Conservation (phyloP, 2,797 vertebrate genomes). For the Mus minutoides region DNA sequence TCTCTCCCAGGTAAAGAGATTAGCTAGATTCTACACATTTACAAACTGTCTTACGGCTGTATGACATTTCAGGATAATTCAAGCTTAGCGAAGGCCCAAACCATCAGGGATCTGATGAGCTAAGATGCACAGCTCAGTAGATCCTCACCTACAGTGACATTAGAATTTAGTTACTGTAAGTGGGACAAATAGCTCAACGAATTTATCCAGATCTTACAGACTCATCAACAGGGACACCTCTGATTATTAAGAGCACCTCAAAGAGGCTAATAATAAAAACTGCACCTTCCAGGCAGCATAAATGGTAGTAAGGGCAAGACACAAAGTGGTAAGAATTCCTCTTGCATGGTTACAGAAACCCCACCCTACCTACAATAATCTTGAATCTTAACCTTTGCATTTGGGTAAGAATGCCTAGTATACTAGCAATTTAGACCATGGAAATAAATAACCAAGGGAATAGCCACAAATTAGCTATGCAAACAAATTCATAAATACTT, state of each 20-base stretch:
- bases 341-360: background rate
- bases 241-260: constrained; percentile 4
- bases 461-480: background rate
- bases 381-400: background rate
- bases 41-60: constrained; percentile 18
- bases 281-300: background rate
- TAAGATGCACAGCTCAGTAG: background rate
- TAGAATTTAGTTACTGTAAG: background rate
- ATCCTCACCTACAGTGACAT: background rate
- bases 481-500: constrained; percentile 15
- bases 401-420: background rate
- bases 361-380: constrained; percentile 11
- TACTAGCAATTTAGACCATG: constrained; percentile 13
- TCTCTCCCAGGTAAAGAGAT: background rate
- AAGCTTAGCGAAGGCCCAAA: constrained; percentile 18
- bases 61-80: constrained; percentile 6
- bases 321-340: constrained; percentile 33
- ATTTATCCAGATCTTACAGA: background rate
- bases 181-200: background rate
- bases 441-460: constrained; percentile 20
- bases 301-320: background rate
- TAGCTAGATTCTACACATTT: background rate
- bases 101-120: background rate
- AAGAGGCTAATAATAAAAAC: background rate
- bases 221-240: background rate